Evolutionary conservation across 2,888 invertebrate species (phyloP).

Genomic region (Gastrophysa polygoni): DNA sequence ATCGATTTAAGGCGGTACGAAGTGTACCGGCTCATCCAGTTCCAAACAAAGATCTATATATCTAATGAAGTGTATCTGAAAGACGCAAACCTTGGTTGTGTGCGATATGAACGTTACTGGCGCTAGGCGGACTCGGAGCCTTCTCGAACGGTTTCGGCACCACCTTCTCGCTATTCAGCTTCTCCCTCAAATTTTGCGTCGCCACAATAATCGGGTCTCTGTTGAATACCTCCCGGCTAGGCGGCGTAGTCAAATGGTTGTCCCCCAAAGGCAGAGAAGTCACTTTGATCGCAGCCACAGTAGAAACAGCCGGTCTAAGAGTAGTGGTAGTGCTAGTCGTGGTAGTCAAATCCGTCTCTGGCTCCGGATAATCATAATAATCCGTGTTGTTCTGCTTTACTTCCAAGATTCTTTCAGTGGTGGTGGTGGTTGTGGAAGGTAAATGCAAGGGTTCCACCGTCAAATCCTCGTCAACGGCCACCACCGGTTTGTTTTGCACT

Average conservation of each 20-base stretch:
- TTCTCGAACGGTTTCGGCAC: conserved; percentile 47
- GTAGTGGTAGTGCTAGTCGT: conserved; percentile 24
- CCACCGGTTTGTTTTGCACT: conserved; percentile 44
- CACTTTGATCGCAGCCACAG: conserved; percentile 44
- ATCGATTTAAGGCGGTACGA: too few species aligned
- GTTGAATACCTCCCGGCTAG: conserved; percentile 33
- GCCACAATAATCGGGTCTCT: conserved; percentile 53
- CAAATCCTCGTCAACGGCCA: conserved; percentile 31
- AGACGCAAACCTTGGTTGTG: too few species aligned
- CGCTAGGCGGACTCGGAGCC: conserved; percentile 59
- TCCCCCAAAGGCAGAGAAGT: conserved; percentile 58
- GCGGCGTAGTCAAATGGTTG: conserved; percentile 49
- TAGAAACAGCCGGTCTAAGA: conserved; percentile 34
- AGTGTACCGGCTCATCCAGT: too few species aligned
- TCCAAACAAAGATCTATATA: too few species aligned
- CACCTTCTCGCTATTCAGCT: conserved; percentile 55
- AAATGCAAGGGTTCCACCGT: conserved; percentile 36
- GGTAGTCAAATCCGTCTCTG: conserved; percentile 20
- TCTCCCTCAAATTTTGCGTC: conserved; percentile 54
- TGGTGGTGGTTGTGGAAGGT: conserved; percentile 3
- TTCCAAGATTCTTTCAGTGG: conserved; percentile 16
- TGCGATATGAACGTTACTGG: conserved; percentile 69
- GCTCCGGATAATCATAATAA: conserved; percentile 31
- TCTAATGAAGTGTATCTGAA: too few species aligned
- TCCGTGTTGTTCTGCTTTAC: conserved; percentile 24